Percentiles rank a stretch among this genome's conserved stretches.
These are phyloP conservation scores for Eremobia ochroleuca DNA, from an alignment of 2,888 invertebrate genomes.

Conservation along the genomic window DNA sequence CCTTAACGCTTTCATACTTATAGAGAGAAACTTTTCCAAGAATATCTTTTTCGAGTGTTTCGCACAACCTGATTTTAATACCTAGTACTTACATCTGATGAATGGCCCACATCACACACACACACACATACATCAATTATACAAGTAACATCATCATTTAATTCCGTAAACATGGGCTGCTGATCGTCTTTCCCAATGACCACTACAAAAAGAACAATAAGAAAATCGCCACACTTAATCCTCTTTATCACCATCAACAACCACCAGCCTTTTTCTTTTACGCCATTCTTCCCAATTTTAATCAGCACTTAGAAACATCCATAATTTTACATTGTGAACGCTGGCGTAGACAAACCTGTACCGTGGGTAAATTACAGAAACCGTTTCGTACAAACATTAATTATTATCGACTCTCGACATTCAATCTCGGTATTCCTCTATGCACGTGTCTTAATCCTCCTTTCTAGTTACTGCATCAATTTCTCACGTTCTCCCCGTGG, in stretches of 20 bases:
- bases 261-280: not conserved
- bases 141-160: too few relatives aligned
- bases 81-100: not conserved
- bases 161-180: not conserved
- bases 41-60: not conserved
- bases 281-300: not conserved
- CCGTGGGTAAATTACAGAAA: constrained; percentile 5
- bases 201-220: not conserved
- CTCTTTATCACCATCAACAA: not conserved
- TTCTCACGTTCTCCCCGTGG: constrained; percentile 48
- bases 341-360: not conserved
- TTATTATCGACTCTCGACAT: constrained; percentile 1
- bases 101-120: too few relatives aligned
- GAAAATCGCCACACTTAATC: not conserved
- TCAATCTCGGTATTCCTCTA: constrained; percentile 2
- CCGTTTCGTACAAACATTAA: constrained; percentile 11
- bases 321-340: not conserved
- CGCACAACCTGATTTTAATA: not conserved
- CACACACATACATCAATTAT: too few relatives aligned
- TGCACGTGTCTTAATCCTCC: constrained; percentile 23
- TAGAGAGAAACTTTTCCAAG: not conserved
- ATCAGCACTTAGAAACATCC: not conserved
- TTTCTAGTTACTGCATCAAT: constrained; percentile 12
- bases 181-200: not conserved
- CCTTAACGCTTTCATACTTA: not conserved